Evolutionary conservation across 2,888 invertebrate species (phyloP).

Genomic region (Teleogryllus oceanicus): DNA sequence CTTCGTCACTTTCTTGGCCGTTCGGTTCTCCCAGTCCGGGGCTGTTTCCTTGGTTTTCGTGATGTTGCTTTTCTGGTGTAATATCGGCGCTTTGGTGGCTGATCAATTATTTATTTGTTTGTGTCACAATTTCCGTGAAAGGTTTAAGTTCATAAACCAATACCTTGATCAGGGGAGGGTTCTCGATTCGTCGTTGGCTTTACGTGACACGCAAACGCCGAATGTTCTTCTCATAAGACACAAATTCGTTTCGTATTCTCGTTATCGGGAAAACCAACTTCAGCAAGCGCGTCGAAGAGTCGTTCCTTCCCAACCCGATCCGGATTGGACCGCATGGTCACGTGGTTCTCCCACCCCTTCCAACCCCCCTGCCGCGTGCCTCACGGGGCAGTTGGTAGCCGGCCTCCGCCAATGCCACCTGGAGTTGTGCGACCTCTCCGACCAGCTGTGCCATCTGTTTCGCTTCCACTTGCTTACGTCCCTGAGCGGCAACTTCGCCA

Average conservation of each 20-base stretch:
- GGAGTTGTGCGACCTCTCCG: neutral
- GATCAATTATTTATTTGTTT: neutral
- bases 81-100: neutral
- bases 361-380: neutral
- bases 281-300: neutral
- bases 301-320: neutral
- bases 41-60: neutral
- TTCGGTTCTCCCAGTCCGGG: neutral
- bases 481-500: neutral
- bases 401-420: neutral
- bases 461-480: neutral
- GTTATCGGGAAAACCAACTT: neutral
- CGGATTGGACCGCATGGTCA: neutral
- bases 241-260: neutral
- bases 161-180: neutral
- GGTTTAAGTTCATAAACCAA: neutral
- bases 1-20: neutral
- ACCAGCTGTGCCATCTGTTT: neutral
- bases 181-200: neutral
- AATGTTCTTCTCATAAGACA: too few species aligned
- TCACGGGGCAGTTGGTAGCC: neutral
- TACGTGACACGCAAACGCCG: neutral
- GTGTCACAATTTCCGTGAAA: neutral
- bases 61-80: neutral
- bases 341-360: neutral